These are phyloP conservation scores for Ophioninae sp. DNA, from an alignment of 2,888 invertebrate species.

Conservation along the genomic window DNA sequence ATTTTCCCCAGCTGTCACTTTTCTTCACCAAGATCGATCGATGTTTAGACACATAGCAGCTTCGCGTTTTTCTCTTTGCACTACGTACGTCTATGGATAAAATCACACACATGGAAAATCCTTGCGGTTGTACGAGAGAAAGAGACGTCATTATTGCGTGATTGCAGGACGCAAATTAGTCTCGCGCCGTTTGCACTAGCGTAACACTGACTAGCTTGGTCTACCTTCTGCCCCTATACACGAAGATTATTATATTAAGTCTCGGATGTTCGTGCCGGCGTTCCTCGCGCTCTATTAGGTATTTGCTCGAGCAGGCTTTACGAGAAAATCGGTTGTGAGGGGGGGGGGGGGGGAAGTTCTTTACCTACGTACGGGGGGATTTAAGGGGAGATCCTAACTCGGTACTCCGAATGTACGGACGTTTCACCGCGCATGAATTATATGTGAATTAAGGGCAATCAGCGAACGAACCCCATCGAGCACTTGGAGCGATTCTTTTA, in stretches of 20 bases:
- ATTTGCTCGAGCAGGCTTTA: constrained; percentile 27
- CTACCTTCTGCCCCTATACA: constrained; percentile 35
- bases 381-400: neutral
- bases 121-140: constrained; percentile 39
- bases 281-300: constrained; percentile 49
- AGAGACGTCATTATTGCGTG: constrained; percentile 69
- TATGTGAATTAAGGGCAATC: constrained; percentile 75
- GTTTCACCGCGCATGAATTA: constrained; percentile 68
- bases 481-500: constrained; percentile 33
- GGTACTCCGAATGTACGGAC: neutral
- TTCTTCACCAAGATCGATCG: constrained; percentile 66
- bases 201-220: constrained; percentile 57
- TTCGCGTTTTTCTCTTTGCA: neutral
- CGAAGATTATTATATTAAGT: constrained; percentile 72
- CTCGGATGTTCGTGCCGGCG: constrained; percentile 58
- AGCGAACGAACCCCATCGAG: constrained; percentile 52
- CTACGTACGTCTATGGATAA: neutral
- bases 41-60: constrained; percentile 53
- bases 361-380: constrained; percentile 30
- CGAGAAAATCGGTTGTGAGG: neutral
- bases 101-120: neutral
- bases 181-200: constrained; percentile 64
- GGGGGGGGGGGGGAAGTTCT: neutral
- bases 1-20: constrained; percentile 63
- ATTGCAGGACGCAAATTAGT: constrained; percentile 73